Base-by-base conservation (phyloP, 2,113 vertebrate genomes). In the Amblyopsis rosae region DNA sequence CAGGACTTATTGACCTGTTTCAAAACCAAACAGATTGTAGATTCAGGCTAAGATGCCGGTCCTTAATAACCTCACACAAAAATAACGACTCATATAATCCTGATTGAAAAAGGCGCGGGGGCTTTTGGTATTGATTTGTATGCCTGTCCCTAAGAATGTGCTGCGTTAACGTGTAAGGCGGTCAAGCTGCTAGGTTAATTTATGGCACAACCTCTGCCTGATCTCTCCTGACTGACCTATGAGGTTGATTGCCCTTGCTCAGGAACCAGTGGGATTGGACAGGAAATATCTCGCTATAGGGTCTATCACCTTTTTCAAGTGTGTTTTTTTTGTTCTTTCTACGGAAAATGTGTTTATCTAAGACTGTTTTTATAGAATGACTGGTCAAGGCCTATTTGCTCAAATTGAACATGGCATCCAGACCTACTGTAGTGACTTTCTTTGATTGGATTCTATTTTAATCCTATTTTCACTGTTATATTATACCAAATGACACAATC, bases 51-150 rank as follows among this genome's bases (percentile, higher is more conserved):
- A 26, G 26, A 26, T 26, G 26, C 26, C 26, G 26, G 26, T 26
- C 26, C 26, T 26, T 26, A 26, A 41, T 41, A 8, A 41, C 7
- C 5, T 41, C 35, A 8, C 35, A 41, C 35, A 41, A 7, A 41
- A 7, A 6, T 41, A 41, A 41, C 7, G 12, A 58, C 2, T 58
- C 3, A 0, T 67, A 32, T 41, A 19, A 19, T 67, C 59, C 51
- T 73, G 62, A 69, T 74, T 79, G 54, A 76, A 64, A 84, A 66
- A 73, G 19, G 12, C 70, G 80, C 65, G 46, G 10, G 51, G 61
- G 73, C 67, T 75, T 54, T 53, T 58, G n/a, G 6, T 75, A 88
- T 83, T 79, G 82, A 85, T 88, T 82, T 75, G 41, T 70, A 87
- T 54, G 67, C 62, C 53, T 62, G 68, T 82, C 70, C 64, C 72